phyloP scores from a whole-genome alignment of 2,113 vertebrate species.

The Erythrocebus patas region DNA sequence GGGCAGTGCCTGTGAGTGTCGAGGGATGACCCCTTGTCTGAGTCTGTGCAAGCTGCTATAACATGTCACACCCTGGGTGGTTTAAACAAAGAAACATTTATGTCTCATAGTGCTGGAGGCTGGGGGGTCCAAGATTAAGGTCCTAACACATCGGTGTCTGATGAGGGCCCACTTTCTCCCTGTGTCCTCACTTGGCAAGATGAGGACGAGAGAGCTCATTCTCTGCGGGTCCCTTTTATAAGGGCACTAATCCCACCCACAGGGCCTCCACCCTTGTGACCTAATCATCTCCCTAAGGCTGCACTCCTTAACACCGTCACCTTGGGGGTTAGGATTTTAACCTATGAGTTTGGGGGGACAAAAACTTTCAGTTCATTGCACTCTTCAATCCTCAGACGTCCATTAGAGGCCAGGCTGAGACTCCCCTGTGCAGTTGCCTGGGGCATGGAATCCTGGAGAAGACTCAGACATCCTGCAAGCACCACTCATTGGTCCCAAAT shows the following conservation, averaged over 20 bases:
- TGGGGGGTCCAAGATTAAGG: background rate
- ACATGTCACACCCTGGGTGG: background rate
- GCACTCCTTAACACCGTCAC: background rate
- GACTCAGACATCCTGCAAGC: background rate
- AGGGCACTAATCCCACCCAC: background rate
- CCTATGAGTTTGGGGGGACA: background rate
- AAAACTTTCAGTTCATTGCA: background rate
- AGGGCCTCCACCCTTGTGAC: background rate
- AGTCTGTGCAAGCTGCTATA: background rate
- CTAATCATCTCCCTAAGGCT: background rate
- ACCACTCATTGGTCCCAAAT: rapidly evolving
- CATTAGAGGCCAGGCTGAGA: background rate
- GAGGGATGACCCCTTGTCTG: background rate
- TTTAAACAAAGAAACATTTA: background rate
- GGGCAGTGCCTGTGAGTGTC: background rate
- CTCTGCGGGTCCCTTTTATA: background rate
- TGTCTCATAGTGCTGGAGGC: background rate
- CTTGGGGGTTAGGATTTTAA: background rate
- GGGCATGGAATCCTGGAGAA: background rate
- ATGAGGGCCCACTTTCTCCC: background rate
- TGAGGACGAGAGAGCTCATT: background rate
- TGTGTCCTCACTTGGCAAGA: background rate
- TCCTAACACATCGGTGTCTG: background rate
- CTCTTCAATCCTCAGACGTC: background rate
- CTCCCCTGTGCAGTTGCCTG: background rate